Evolutionary conservation across 2,113 vertebrate species (phyloP).

Genomic region (Sinocyclocheilus maitianheensis): DNA sequence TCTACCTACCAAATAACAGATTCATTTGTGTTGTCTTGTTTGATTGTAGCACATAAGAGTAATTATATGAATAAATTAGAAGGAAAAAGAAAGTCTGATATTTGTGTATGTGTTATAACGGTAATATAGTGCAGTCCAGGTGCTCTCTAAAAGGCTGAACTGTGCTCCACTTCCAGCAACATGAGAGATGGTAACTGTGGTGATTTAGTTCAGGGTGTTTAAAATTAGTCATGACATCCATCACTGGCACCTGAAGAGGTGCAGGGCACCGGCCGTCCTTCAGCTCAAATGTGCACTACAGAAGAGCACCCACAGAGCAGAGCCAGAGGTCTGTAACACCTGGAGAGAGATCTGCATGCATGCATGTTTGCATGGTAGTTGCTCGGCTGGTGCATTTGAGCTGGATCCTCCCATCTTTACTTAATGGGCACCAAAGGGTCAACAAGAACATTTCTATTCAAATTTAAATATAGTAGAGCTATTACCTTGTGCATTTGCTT

Average conservation of each 20-base stretch:
- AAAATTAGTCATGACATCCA: constrained; percentile 76
- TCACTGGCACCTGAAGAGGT: constrained; percentile 70
- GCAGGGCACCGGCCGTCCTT: constrained; percentile 66
- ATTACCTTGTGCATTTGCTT: too few species aligned
- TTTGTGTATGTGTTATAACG: constrained; percentile 39
- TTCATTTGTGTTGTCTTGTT: not conserved
- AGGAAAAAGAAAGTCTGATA: not conserved
- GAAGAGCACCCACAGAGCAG: constrained; percentile 27
- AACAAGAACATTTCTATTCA: not conserved
- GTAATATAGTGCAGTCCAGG: constrained; percentile 53
- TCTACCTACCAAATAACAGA: too few species aligned
- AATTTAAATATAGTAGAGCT: not conserved
- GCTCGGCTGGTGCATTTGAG: not conserved
- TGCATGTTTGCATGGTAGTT: not conserved
- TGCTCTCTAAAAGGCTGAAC: constrained; percentile 68
- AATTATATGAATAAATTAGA: not conserved
- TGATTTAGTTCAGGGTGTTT: constrained; percentile 74
- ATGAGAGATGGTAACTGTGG: constrained; percentile 58
- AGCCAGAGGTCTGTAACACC: not conserved
- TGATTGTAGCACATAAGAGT: not conserved
- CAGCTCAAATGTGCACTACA: constrained; percentile 33
- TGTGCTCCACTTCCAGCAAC: constrained; percentile 67
- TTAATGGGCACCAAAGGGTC: not conserved
- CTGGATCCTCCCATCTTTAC: not conserved
- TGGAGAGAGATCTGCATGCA: not conserved